Percentiles rank a stretch among this genome's conserved stretches.
Conservation (phyloP, 2,888 invertebrate genomes). For the Rhaphigaster nebulosa region DNA sequence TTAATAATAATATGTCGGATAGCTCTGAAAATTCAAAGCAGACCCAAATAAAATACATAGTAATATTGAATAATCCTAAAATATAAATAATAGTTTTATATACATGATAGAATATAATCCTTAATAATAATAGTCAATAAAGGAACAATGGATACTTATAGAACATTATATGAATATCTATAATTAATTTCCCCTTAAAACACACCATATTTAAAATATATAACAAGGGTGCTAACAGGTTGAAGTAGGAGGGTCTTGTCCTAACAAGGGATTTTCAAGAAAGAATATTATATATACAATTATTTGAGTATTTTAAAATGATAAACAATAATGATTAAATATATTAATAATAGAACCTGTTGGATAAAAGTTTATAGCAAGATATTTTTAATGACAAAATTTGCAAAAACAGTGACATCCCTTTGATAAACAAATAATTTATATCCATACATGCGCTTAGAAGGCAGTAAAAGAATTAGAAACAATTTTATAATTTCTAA, state of each 20-base stretch:
- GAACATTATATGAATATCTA: conserved; percentile 14
- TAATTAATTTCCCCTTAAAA: conserved; percentile 37
- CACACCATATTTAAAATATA: conserved; percentile 24
- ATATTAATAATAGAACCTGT: neutral
- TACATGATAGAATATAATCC: conserved; percentile 37
- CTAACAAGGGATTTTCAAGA: conserved; percentile 37
- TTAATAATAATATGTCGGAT: neutral
- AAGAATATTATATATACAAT: neutral
- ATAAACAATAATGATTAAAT: conserved; percentile 33
- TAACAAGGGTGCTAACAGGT: conserved; percentile 35
- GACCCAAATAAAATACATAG: neutral
- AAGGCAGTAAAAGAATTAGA: neutral
- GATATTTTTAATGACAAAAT: neutral
- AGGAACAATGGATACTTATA: conserved; percentile 41
- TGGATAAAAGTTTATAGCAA: neutral
- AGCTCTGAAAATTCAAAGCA: conserved; percentile 45
- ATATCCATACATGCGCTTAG: neutral
- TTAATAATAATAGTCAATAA: neutral
- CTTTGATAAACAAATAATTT: neutral
- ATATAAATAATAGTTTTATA: conserved; percentile 17
- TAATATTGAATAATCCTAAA: neutral
- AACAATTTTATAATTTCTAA: neutral
- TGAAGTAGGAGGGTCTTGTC: conserved; percentile 31
- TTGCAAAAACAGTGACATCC: neutral
- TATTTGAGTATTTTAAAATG: conserved; percentile 44